Evolutionary conservation across 2,888 invertebrate genomes (phyloP).

Genomic region (Azorinus chamasolen): DNA sequence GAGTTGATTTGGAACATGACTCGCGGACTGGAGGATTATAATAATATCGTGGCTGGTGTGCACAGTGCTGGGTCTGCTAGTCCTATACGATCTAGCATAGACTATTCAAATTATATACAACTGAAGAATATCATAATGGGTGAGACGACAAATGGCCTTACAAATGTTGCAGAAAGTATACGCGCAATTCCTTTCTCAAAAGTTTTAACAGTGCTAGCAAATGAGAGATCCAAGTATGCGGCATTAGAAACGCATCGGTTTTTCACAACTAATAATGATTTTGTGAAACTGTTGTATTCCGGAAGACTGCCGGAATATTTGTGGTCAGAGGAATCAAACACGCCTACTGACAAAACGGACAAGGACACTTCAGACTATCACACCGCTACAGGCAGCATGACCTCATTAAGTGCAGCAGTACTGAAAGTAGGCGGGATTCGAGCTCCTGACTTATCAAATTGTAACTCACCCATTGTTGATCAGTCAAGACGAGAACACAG

Average conservation of each 20-base stretch:
- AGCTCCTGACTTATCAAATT: conserved; percentile 82
- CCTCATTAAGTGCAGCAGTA: conserved; percentile 80
- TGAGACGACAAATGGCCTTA: conserved; percentile 7
- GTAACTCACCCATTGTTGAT: conserved; percentile 81
- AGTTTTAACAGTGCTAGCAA: conserved; percentile 81
- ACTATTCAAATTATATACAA: neutral
- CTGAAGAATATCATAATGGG: conserved; percentile 4
- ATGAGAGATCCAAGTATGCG: conserved; percentile 83
- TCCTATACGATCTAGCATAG: conserved; percentile 38
- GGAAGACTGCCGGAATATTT: conserved; percentile 75
- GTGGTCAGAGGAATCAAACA: conserved; percentile 75
- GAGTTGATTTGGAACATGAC: conserved; percentile 85
- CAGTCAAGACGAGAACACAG: conserved; percentile 82
- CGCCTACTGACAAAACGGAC: conserved; percentile 54
- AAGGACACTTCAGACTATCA: conserved; percentile 81
- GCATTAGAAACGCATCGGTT: conserved; percentile 83
- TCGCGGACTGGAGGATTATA: conserved; percentile 85
- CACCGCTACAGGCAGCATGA: conserved; percentile 77
- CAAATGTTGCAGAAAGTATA: conserved; percentile 66
- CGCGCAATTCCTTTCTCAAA: conserved; percentile 81
- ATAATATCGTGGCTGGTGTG: conserved; percentile 79
- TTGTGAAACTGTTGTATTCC: conserved; percentile 75
- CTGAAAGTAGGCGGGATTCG: conserved; percentile 77
- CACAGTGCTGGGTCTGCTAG: conserved; percentile 53
- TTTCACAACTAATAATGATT: conserved; percentile 81